phyloP scores from a whole-genome alignment of 2,797 vertebrate species.

The Eulemur mongoz region DNA sequence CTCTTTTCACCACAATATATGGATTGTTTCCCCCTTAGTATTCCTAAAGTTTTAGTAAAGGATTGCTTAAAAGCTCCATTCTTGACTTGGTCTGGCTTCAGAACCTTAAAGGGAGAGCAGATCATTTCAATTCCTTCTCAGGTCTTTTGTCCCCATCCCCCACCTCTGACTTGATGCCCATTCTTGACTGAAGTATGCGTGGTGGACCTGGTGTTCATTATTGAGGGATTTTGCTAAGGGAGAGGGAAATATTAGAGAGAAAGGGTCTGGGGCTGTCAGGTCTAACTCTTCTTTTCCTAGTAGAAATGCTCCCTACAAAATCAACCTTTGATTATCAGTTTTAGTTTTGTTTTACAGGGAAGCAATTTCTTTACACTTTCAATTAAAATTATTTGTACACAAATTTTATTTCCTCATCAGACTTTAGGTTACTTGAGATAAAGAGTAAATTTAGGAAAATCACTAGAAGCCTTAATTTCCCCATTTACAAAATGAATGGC shows the following conservation, averaged over 20 bases:
- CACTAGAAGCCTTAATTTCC: slow-evolving; percentile 44
- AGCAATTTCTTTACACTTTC: slow-evolving; percentile 41
- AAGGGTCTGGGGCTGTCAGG: not conserved
- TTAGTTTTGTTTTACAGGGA: slow-evolving; percentile 57
- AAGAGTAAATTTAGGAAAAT: slow-evolving; percentile 50
- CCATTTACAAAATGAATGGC: slow-evolving; percentile 18
- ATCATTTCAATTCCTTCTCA: not conserved
- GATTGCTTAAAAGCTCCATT: not conserved
- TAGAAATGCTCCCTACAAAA: not conserved
- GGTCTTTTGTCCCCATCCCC: not conserved
- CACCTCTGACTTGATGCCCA: not conserved
- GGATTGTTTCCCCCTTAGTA: not conserved
- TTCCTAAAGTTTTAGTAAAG: not conserved
- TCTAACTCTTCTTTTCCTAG: not conserved
- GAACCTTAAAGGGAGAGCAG: not conserved
- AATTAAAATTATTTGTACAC: slow-evolving; percentile 39
- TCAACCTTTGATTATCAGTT: slow-evolving; percentile 14
- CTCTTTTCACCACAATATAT: not conserved
- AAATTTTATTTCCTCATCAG: slow-evolving; percentile 46
- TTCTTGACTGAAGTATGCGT: not conserved
- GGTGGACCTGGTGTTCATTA: not conserved
- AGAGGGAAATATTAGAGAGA: not conserved
- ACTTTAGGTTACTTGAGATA: slow-evolving; percentile 54
- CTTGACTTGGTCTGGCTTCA: not conserved
- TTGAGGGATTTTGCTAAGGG: not conserved